A percentile compares a stretch with the other conserved stretches of the same genome.
Conservation (phyloP, 2,113 vertebrate species). For the Pygoscelis adeliae region DNA sequence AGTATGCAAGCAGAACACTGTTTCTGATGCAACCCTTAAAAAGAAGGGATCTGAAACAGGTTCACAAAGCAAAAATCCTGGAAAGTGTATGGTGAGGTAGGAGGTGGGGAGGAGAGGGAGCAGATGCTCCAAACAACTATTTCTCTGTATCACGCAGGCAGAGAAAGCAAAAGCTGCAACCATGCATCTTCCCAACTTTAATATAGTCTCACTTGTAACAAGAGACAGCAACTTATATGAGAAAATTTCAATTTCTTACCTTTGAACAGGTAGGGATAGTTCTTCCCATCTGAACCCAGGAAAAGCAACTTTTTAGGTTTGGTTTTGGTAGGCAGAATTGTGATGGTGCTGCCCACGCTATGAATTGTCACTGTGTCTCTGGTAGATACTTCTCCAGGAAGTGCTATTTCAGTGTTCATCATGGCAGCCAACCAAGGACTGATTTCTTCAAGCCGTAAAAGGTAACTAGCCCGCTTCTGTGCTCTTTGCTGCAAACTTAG, state of each 20-base stretch:
- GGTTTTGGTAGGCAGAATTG: conserved; percentile 97
- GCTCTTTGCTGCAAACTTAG: conserved; percentile 95
- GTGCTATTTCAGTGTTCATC: conserved; percentile 92
- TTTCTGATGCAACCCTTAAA: neutral
- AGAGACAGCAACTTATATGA: neutral
- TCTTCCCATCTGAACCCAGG: conserved; percentile 93
- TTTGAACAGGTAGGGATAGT: conserved; percentile 98
- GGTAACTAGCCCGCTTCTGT: conserved; percentile 94
- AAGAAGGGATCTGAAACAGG: neutral
- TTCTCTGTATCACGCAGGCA: neutral
- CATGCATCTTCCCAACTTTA: neutral
- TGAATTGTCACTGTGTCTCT: conserved; percentile 94
- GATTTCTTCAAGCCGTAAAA: conserved; percentile 92
- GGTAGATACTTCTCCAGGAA: conserved; percentile 93
- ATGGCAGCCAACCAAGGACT: conserved; percentile 93
- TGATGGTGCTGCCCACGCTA: conserved; percentile 93
- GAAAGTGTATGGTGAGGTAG: neutral
- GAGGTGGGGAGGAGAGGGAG: neutral
- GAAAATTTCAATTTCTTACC: conserved; percentile 68
- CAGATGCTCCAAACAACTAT: neutral
- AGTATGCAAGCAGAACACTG: neutral
- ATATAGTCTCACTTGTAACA: neutral
- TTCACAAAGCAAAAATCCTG: neutral
- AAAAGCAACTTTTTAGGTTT: conserved; percentile 98
- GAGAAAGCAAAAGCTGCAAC: neutral